phyloP scores from a whole-genome alignment of 2,113 vertebrate genomes.

The Passer montanus region DNA sequence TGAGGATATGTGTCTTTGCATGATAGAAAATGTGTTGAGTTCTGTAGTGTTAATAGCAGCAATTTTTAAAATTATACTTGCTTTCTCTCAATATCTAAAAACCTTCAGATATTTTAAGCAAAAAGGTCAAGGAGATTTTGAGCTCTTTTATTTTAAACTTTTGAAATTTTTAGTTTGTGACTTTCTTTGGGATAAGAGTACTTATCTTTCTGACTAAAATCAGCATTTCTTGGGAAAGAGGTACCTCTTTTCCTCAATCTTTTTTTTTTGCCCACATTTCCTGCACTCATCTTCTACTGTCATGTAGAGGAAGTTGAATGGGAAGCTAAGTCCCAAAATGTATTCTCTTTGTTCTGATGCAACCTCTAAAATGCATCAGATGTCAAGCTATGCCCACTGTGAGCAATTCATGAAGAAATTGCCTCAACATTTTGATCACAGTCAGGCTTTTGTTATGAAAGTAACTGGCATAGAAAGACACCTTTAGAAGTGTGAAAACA shows the following conservation, averaged over 20 bases:
- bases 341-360: conserved; percentile 1
- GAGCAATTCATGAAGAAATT: conserved; percentile 44
- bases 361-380: conserved; percentile 19
- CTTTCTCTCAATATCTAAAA: neutral
- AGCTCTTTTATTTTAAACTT: neutral
- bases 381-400: conserved; percentile 42
- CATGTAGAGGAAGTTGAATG: neutral
- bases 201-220: neutral
- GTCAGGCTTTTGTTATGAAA: conserved; percentile 46
- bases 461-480: conserved; percentile 30
- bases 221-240: neutral
- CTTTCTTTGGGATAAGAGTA: neutral
- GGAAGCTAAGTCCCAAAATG: neutral
- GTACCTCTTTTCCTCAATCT: neutral
- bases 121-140: neutral
- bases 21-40: neutral
- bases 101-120: neutral
- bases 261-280: neutral
- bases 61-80: neutral
- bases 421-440: conserved; percentile 43
- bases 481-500: conserved; percentile 50
- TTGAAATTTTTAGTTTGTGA: neutral
- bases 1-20: neutral
- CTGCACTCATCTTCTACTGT: neutral
- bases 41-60: neutral